These are phyloP conservation scores for Andrena hattorfiana DNA, from an alignment of 2,888 invertebrate species.

Conservation along the genomic window DNA sequence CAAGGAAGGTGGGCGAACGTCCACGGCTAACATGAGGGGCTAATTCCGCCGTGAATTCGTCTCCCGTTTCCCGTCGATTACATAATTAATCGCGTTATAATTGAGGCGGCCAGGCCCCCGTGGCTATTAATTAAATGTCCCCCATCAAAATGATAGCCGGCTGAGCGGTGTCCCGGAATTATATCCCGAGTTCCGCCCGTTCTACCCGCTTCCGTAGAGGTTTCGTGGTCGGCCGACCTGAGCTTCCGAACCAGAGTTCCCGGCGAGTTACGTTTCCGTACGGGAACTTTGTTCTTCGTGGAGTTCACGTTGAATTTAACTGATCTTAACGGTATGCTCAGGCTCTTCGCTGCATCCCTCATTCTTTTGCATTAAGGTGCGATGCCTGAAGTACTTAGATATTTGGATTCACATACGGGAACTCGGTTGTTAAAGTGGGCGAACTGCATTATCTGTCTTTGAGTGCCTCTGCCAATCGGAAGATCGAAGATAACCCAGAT, in stretches of 20 bases:
- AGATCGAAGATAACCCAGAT: too few relatives aligned
- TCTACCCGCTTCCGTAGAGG: conserved; percentile 26
- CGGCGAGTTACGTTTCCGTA: conserved; percentile 70
- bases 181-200: conserved; percentile 22
- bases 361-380: background rate
- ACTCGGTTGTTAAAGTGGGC: too few relatives aligned
- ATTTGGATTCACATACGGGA: too few relatives aligned
- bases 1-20: background rate
- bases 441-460: too few relatives aligned
- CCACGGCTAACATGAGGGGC: conserved; percentile 10
- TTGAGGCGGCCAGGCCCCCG: conserved; percentile 53
- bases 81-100: conserved; percentile 70
- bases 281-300: conserved; percentile 68
- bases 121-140: conserved; percentile 66
- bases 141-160: conserved; percentile 54
- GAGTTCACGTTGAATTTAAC: conserved; percentile 75
- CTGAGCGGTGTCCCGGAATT: conserved; percentile 43
- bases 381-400: background rate
- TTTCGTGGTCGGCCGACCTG: conserved; percentile 31
- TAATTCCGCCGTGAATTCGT: conserved; percentile 35
- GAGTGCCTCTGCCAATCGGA: too few relatives aligned
- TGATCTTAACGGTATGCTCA: conserved; percentile 57
- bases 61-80: conserved; percentile 42
- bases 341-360: conserved; percentile 38
- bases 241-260: conserved; percentile 61